Base-by-base conservation (phyloP, 1,140 invertebrate species). In the Cotesia chilonis region DNA sequence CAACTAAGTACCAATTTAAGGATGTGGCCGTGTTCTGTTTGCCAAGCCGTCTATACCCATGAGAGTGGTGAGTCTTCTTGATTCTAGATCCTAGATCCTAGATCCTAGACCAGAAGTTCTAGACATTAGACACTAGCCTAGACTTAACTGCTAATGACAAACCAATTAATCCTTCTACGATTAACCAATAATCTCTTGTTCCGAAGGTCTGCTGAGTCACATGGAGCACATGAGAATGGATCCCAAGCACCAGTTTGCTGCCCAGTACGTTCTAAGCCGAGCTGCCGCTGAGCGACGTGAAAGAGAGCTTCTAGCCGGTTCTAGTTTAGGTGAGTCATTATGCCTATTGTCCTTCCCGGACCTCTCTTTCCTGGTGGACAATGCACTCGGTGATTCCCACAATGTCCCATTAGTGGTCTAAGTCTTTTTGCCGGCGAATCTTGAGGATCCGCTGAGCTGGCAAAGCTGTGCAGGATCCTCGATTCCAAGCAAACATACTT, bases 181-280 rank as follows among this genome's bases (percentile, higher is more conserved):
- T 12, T 14, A n/a, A 10, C 63, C 2, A 36, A 61, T 67, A 55
- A 68, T 61, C 17, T 12, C 14, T 12, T 74, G 73, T 70, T 77
- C 81, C 83, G 47, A 86, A 97, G 96, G 95, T 83, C 89, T 97
- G 35, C 89, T 97, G 67, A 94, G 93, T 73, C 96, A 97, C 83
- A 97, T 97, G 95, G 96, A 97, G 82, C 95, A 96, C 81, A 97
- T 97, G 96, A 91, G 95, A 79, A 97, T 96, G 95, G 95, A 97
- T 86, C 95, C 95, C 2, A 97, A 97, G 86, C 95, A 97, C 90
- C 95, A 97, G 83, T 97, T 97, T 82, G 95, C 95, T 41, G 95
- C 96, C 35, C 95, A 97, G 82, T 96, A 96, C 83, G 95, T 97
- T 20, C 89, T 97, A 66, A 96, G 94, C 73, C 88, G 95, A 77